Evolutionary conservation across 2,113 vertebrate genomes (phyloP).

Genomic region (Poeciliopsis turrubarensis): DNA sequence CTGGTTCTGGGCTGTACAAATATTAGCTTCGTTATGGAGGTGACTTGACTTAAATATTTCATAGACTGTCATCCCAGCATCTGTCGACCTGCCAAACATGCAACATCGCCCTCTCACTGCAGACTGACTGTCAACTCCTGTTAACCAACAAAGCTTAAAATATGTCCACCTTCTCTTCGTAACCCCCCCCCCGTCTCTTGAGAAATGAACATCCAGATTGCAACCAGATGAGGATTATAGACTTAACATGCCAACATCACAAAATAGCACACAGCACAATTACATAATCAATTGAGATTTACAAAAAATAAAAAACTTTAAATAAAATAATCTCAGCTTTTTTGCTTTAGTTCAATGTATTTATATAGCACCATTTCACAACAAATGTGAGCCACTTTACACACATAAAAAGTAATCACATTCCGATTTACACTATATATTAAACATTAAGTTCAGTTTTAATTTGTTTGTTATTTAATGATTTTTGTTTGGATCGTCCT

Average conservation of each 20-base stretch:
- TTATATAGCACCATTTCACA: too few relatives aligned
- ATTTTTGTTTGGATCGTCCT: too few relatives aligned
- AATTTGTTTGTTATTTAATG: too few relatives aligned
- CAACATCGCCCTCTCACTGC: constrained; percentile 76
- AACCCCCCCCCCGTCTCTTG: constrained; percentile 57
- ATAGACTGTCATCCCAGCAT: constrained; percentile 83
- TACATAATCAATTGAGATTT: not conserved
- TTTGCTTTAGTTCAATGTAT: too few relatives aligned
- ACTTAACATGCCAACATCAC: constrained; percentile 23
- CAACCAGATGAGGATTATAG: constrained; percentile 41
- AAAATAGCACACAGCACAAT: not conserved
- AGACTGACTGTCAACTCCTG: constrained; percentile 76
- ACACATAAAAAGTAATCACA: too few relatives aligned
- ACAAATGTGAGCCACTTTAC: too few relatives aligned
- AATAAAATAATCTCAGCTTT: too few relatives aligned
- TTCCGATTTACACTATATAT: too few relatives aligned
- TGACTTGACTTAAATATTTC: constrained; percentile 87
- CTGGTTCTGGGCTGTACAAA: constrained; percentile 67
- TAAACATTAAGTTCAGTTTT: too few relatives aligned
- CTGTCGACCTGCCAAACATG: constrained; percentile 83
- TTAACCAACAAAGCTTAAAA: constrained; percentile 79
- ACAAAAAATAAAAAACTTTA: too few relatives aligned
- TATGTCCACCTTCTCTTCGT: constrained; percentile 15
- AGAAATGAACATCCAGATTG: constrained; percentile 69
- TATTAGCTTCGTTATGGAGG: constrained; percentile 81